Evolutionary conservation across 2,888 invertebrate genomes (phyloP).

Genomic region (Aspidiotus rigidus): DNA sequence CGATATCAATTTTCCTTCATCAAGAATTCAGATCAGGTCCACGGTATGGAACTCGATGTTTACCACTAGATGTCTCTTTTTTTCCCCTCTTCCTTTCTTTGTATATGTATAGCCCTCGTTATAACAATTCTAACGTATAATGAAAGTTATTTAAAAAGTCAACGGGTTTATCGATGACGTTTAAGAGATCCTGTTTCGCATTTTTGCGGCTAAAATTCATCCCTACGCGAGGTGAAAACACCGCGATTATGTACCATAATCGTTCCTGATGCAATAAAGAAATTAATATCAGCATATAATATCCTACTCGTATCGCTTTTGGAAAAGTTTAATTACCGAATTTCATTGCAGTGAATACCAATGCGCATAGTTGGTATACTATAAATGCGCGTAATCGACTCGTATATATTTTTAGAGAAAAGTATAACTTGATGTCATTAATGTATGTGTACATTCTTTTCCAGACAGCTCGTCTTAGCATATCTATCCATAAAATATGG

Average conservation of each 20-base stretch:
- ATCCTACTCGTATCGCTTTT: background rate
- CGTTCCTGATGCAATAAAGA: too few species aligned
- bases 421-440: too few species aligned
- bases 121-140: background rate
- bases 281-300: slow-evolving; percentile 6
- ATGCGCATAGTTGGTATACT: too few species aligned
- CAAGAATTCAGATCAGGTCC: slow-evolving; percentile 32
- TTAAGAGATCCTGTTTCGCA: background rate
- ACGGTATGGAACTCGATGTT: slow-evolving; percentile 18
- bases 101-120: background rate
- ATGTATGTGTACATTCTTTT: too few species aligned
- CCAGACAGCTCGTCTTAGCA: too few species aligned
- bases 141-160: slow-evolving; percentile 11
- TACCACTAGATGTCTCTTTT: slow-evolving; percentile 25
- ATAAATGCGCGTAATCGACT: too few species aligned
- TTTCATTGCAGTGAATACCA: background rate
- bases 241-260: too few species aligned
- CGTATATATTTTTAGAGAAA: too few species aligned
- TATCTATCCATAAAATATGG: too few species aligned
- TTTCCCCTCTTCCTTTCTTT: slow-evolving; percentile 5
- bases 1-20: slow-evolving; percentile 33
- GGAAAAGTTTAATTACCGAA: background rate
- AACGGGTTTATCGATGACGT: slow-evolving; percentile 3
- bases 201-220: background rate
- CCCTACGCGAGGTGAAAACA: too few species aligned